Base-by-base conservation (phyloP, 2,888 invertebrate genomes). In the Taphrorychus bicolor region DNA sequence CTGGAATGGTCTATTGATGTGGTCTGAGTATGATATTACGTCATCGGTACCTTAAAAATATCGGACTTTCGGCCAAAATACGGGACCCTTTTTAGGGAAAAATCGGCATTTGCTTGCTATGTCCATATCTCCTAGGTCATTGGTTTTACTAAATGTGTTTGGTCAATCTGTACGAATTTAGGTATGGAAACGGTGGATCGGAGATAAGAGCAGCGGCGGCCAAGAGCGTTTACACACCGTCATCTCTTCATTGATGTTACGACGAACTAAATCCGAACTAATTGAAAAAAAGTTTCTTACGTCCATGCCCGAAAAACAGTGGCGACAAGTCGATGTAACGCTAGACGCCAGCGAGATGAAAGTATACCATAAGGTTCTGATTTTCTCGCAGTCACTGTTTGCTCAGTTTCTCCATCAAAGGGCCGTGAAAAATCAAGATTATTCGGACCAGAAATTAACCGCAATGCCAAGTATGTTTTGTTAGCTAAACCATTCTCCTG, bases 171-270 rank as follows among this genome's bases (percentile, higher is more conserved):
- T 32, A 32, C 2, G 11, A 32, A 32, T 51, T 1, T 73, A 89
- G 84, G 90, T 95, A 71, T 98, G 96, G 96, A 96, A 95, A 80
- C 88, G 90, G 67, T 97, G 95, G 91, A 93, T 98, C 58, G 93
- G 93, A 76, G 92, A 92, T 79, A 94, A 93, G 78, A 89, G 87
- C 71, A 83, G 87, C 32, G 91, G 91, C 48, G 94, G 94, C 0
- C 88, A 89, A 72, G 89, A 93, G 76, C 86, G 97, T 1, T 84
- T 98, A n/a, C 89, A 91, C 77, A 91, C 93, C 0, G 85, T 98
- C 0, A 91, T 95, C 83, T 93, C 94, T 65, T 88, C 91, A 3
- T 78, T 98, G 0, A 87, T 98, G 85, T 83, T 98, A 68, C 86
- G 98, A 0, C 86, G 98, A 48, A 97, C 97, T 0, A 98, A 98